Base-by-base conservation (phyloP, 1,140 invertebrate genomes). In the Drosophila murphyi region DNA sequence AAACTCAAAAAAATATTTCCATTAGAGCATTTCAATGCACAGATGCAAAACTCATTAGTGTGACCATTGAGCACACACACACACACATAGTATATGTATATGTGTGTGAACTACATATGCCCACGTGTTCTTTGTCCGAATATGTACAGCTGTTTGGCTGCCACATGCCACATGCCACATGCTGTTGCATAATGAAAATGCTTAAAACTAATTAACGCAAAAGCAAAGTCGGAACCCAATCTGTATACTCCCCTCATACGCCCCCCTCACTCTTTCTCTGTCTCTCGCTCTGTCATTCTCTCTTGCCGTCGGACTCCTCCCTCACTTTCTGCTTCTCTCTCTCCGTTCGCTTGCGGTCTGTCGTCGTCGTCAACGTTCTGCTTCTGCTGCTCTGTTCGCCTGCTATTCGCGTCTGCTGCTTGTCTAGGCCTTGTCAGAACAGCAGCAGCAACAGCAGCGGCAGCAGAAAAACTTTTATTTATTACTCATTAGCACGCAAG, bases 401-500 rank as follows among this genome's bases (percentile, higher is more conserved):
- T 89, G 83, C 56, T 82, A 80, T 68, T 60, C 63, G 60, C 69
- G 85, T 85, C 80, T 88, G 80, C 50, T 39, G 64, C 68, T 74
- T 55, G 85, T 85, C 80, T 83, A 76, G 73, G 80, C 52, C 45
- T 55, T 56, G 39, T 45, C 70, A 48, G 63, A 69, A 60, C 63
- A 63, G 28, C 52, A 55, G 51, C 63, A 75, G 20, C 39, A 43
- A n/a, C 39, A 4, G 34, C 3, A 43, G 39, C 39, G n/a, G 10
- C 39, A 43, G 39, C 39, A 43, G 39, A 8, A 43, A 43, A 48
- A 64, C 7, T 34, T 48, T 69, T 75, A 73, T 91, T 91, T 91
- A 91, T 91, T 88, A 83, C 89, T 91, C 89, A 91, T 91, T 91
- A 91, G 88, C 88, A 91, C 88, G 88, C 88, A 85, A 86, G 72